Percentiles rank a stretch among this genome's conserved stretches.
Evolutionary conservation across 1,140 invertebrate species (phyloP).

Genomic region (Drosophila tropicalis): DNA sequence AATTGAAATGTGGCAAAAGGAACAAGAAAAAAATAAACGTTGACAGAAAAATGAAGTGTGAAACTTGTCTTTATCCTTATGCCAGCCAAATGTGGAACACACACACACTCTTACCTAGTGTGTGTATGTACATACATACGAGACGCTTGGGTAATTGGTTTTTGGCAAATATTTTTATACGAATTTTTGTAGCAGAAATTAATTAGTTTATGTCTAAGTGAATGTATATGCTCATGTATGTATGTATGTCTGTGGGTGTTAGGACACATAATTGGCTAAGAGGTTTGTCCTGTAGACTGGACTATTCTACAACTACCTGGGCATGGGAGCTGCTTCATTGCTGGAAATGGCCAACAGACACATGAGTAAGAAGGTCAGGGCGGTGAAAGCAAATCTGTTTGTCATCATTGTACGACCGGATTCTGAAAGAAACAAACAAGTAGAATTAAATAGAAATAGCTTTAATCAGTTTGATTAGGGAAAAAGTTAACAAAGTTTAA

Average conservation of each 20-base stretch:
- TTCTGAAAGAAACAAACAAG: constrained; percentile 38
- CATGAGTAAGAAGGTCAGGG: constrained; percentile 60
- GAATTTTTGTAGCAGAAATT: constrained; percentile 52
- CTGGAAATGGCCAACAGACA: constrained; percentile 71
- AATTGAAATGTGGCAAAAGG: constrained; percentile 21
- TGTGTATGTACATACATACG: background rate
- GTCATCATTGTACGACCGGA: constrained; percentile 68
- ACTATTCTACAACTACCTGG: constrained; percentile 79
- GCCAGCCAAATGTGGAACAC: background rate
- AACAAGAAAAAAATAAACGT: constrained; percentile 22
- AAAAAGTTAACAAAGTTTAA: constrained; percentile 19
- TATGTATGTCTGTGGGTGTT: constrained; percentile 16
- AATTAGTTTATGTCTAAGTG: constrained; percentile 52
- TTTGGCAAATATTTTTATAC: constrained; percentile 61
- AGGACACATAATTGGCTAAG: constrained; percentile 9
- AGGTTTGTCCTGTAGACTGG: constrained; percentile 1
- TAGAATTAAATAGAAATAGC: background rate
- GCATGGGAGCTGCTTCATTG: constrained; percentile 77
- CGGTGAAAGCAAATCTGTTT: constrained; percentile 60
- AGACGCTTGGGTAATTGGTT: constrained; percentile 55
- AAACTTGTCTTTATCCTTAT: constrained; percentile 35
- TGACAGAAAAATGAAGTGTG: constrained; percentile 43
- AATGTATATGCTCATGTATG: constrained; percentile 27
- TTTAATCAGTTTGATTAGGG: background rate
- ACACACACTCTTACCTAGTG: background rate